Base-by-base conservation (phyloP, 1,140 invertebrate genomes). In the Neelides sp. region DNA sequence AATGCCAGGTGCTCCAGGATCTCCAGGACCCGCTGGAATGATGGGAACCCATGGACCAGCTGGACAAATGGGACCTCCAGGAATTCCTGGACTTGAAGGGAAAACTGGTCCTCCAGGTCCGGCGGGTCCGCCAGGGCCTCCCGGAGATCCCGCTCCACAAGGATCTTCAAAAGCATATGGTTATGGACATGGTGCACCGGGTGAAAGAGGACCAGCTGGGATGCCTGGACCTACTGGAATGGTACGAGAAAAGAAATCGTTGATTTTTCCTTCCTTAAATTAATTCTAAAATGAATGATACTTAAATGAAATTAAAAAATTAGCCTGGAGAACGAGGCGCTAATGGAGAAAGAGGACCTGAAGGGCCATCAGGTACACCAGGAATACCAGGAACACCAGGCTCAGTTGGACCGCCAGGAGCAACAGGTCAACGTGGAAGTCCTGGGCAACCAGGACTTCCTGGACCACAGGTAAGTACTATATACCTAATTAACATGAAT, bases 381-480 rank as follows among this genome's bases (percentile, higher is more conserved):
- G 50, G 51, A 36, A 50, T 51, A 20, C 52, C 62, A 20, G 64
- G 64, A 40, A 42, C 54, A 26, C 51, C 61, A 28, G 64, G 64
- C 32, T 34, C 51, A 2, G 20, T 66, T 39, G 72, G 73, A 22
- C 58, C 63, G 43, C 58, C 65, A 10, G 72, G 71, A 48, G 37
- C 52, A 10, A 61, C 63, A 3, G 70, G 70, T 46, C 59, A 23
- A 22, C 66, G 73, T 23, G 73, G 73, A 24, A 66, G 68, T 45
- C 64, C 66, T 20, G 74, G 74, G 48, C 61, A 64, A 50, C 66
- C 68, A 19, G 73, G 83, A 35, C 65, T 80, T 30, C 75, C 68
- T 44, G 73, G 73, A 28, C 56, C 64, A 28, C 67, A 52, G 13
- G 69, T 70, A 64, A 63, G 54, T 44, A 26, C 13, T 4, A 7